Base-by-base conservation (phyloP, 2,797 vertebrate species). In the Lacerta bilineata region DNA sequence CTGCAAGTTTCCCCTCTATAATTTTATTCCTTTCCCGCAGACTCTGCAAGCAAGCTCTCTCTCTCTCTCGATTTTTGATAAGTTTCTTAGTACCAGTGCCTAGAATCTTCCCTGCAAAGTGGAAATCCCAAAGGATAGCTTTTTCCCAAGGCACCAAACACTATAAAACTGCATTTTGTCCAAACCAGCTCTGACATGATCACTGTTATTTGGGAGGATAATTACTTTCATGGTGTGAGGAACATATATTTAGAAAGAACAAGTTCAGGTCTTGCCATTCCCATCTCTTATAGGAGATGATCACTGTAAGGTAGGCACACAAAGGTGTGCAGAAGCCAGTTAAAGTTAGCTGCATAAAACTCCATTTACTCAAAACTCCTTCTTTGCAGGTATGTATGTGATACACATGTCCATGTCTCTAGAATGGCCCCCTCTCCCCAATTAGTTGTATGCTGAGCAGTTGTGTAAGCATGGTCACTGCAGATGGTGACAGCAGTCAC, bases 171-270 rank as follows among this genome's bases (percentile, higher is more conserved):
- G 15, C 23, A 71, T 18, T 50, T 69, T 71, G 41, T 55, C n/a
- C 61, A 50, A n/a, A n/a, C 43, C 27, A 46, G 61, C 39, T 39
- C 29, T 13, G 36, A 5, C 11, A 41, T 29, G 5, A 41, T n/a
- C 15, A 17, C 46, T 27, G 55, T 46, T 29, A 29, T 27, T 20
- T 61, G 50, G 68, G 27, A 61, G 29, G 50, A 50, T 41, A 80
- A 80, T 87, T 72, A 80, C 66, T 72, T 76, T 41, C 75, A 68
- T 7, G 23, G 43, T n/a, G 66, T 59, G 86, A 61, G 25, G 13
- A 78, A 66, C 64, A 9, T 68, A 36, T 46, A 72, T 41, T 39
- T 71, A 46, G 55, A n/a, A 79, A 33, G 50, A 15, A 36, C 77
- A 46, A 6, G 23, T 87, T 74, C 10, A 2, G 7, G 39, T 23